Conservation (phyloP, 2,113 vertebrate species). For the Phalacrocorax carbo region DNA sequence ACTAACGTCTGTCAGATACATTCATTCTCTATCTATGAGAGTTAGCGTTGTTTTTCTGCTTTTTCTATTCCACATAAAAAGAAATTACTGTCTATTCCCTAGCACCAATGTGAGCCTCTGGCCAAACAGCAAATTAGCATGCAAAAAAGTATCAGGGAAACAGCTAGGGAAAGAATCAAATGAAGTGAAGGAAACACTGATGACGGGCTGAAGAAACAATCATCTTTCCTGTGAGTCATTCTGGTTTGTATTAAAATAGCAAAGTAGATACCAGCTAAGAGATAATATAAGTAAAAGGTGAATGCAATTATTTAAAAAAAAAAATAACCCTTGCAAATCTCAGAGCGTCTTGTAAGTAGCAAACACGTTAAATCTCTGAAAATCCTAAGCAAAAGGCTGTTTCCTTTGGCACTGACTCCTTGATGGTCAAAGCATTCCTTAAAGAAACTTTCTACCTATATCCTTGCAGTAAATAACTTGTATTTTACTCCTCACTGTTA, state of each 20-base stretch:
- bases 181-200: slow-evolving; percentile 18
- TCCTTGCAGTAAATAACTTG: background rate
- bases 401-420: slow-evolving; percentile 63
- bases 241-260: slow-evolving; percentile 52
- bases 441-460: slow-evolving; percentile 2
- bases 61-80: slow-evolving; percentile 22
- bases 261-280: slow-evolving; percentile 52
- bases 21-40: slow-evolving; percentile 4
- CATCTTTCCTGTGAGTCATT: slow-evolving; percentile 28
- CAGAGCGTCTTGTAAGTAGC: background rate
- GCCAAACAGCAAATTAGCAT: slow-evolving; percentile 52
- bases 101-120: slow-evolving; percentile 26
- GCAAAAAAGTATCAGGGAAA: slow-evolving; percentile 57
- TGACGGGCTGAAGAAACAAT: slow-evolving; percentile 38
- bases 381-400: slow-evolving; percentile 3
- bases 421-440: slow-evolving; percentile 33
- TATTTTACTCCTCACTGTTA: slow-evolving; percentile 5
- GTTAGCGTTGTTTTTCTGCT: slow-evolving; percentile 1
- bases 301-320: background rate
- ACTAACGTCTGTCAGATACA: background rate
- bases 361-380: background rate
- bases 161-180: background rate
- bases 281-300: slow-evolving; percentile 28
- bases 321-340: slow-evolving; percentile 36
- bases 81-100: slow-evolving; percentile 31